These are phyloP conservation scores for Scylla paramamosain DNA, from an alignment of 1,140 invertebrate species.

Conservation along the genomic window DNA sequence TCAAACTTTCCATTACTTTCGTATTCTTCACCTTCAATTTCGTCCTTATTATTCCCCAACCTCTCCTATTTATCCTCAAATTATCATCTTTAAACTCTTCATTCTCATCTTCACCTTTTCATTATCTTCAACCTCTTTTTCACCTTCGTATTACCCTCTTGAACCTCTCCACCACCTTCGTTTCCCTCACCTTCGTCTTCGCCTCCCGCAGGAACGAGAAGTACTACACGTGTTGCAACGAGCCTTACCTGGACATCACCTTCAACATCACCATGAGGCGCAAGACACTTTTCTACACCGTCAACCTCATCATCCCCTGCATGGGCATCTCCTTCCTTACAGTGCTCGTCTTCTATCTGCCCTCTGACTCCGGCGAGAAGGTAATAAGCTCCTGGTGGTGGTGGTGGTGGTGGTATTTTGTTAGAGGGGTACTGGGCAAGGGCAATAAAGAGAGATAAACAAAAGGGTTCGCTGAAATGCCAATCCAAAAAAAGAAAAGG, in stretches of 20 bases:
- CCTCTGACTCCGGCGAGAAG: slow-evolving; percentile 99
- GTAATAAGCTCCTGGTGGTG: slow-evolving; percentile 79
- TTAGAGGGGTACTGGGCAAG: too few species aligned
- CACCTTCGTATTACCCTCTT: background rate
- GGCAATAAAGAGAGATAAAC: too few species aligned
- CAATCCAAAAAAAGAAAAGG: too few species aligned
- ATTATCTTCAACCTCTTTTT: background rate
- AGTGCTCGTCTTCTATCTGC: slow-evolving; percentile 98
- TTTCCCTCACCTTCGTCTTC: background rate
- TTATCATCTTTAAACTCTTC: background rate
- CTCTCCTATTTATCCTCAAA: background rate
- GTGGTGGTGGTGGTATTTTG: background rate
- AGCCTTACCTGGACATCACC: slow-evolving; percentile 98
- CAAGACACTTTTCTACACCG: slow-evolving; percentile 98
- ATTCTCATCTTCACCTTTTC: background rate
- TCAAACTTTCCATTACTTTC: too few species aligned
- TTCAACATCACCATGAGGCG: slow-evolving; percentile 99
- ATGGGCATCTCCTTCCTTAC: slow-evolving; percentile 99
- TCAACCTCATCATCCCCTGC: slow-evolving; percentile 98
- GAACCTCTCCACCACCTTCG: background rate
- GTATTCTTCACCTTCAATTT: too few species aligned
- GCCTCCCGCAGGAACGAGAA: slow-evolving; percentile 90
- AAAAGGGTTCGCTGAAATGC: too few species aligned
- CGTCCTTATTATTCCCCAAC: too few species aligned
- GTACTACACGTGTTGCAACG: slow-evolving; percentile 97